These are phyloP conservation scores for Luperina testacea DNA, from an alignment of 2,888 invertebrate genomes.

Conservation along the genomic window DNA sequence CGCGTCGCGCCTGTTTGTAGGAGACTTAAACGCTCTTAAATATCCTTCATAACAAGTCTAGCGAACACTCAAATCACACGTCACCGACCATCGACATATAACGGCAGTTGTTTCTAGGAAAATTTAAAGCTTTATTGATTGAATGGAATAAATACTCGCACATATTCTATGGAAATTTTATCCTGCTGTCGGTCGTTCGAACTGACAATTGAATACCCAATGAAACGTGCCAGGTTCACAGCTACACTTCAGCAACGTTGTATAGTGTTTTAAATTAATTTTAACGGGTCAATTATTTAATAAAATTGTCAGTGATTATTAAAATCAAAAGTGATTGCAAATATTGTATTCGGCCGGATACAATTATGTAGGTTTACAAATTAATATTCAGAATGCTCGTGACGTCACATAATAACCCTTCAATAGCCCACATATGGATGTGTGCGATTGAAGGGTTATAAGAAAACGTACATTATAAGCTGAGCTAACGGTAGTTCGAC, in stretches of 20 bases:
- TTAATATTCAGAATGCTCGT: too few species aligned
- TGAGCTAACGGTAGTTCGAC: not conserved
- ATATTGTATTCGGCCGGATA: not conserved
- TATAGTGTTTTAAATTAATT: not conserved
- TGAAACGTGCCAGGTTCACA: slow-evolving; percentile 11
- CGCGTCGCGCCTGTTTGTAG: too few species aligned
- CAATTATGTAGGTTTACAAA: too few species aligned
- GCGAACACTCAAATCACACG: not conserved
- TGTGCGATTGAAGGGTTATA: too few species aligned
- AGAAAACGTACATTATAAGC: too few species aligned
- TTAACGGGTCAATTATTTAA: not conserved
- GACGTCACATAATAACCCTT: not conserved
- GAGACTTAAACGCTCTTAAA: too few species aligned
- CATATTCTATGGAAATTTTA: not conserved
- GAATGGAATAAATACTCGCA: not conserved
- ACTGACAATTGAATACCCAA: slow-evolving; percentile 20
- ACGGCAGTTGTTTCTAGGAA: not conserved
- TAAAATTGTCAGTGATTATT: too few species aligned
- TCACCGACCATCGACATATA: not conserved
- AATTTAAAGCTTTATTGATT: not conserved
- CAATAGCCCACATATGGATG: not conserved
- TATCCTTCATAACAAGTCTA: not conserved
- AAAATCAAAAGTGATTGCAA: not conserved
- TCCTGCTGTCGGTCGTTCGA: not conserved
- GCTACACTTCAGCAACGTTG: not conserved